A percentile compares a stretch with the other conserved stretches of the same genome.
phyloP scores from a whole-genome alignment of 2,113 vertebrate genomes.

The Rousettus leschenaultii region DNA sequence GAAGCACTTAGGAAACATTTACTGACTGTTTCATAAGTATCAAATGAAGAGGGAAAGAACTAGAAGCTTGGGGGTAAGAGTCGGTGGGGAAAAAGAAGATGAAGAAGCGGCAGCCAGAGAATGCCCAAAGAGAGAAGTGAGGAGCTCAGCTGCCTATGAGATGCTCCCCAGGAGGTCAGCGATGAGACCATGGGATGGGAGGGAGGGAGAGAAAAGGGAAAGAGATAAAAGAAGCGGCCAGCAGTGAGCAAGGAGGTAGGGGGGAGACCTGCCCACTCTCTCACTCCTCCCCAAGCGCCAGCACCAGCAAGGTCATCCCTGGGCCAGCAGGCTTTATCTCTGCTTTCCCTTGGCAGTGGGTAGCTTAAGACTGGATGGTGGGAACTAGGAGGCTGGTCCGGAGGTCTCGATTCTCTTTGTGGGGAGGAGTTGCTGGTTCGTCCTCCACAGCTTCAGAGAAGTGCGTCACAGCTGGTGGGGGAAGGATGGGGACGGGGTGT shows the following conservation, averaged over 20 bases:
- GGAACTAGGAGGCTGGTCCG: neutral
- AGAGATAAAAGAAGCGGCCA: neutral
- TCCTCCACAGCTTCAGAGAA: neutral
- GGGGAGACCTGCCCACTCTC: neutral
- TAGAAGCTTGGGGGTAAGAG: neutral
- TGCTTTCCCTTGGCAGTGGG: neutral
- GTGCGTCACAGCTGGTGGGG: rapidly evolving
- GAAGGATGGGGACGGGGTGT: neutral
- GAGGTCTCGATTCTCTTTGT: neutral
- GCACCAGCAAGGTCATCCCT: neutral
- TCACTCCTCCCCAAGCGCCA: neutral
- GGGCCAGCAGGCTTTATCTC: neutral
- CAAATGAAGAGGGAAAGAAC: neutral
- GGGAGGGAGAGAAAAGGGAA: too few relatives aligned
- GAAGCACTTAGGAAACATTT: neutral
- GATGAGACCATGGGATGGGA: neutral
- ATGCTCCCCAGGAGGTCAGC: neutral
- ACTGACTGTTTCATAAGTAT: neutral
- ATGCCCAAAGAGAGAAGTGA: neutral
- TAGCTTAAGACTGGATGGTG: neutral
- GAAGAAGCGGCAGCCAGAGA: neutral
- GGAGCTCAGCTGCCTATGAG: neutral
- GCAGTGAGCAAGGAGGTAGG: neutral
- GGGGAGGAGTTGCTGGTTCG: too few relatives aligned
- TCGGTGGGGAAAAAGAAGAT: neutral